Evolutionary conservation across 2,888 invertebrate species (phyloP).

Genomic region (Acheta domesticus): DNA sequence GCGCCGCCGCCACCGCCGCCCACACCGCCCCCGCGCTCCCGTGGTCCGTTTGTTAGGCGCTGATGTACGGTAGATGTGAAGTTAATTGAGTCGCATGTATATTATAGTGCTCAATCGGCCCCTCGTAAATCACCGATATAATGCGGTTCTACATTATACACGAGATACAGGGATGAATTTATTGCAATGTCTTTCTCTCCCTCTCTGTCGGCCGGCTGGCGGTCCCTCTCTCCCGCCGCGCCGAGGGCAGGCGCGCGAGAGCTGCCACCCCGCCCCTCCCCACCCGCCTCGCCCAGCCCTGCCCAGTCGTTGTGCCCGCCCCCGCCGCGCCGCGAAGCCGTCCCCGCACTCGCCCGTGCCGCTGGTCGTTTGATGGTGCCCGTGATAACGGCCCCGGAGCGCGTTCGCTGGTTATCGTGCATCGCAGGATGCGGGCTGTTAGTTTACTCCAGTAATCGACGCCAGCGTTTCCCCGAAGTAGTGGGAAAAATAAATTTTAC

Average conservation of each 20-base stretch:
- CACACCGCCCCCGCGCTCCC: background rate
- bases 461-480: background rate
- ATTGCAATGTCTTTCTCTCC: constrained; percentile 28
- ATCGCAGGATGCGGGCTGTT: constrained; percentile 3
- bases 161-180: constrained; percentile 29
- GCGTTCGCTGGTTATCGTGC: background rate
- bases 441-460: constrained; percentile 9
- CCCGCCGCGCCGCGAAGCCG: background rate
- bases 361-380: background rate
- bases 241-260: background rate
- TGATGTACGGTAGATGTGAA: constrained; percentile 33
- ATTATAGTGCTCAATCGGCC: constrained; percentile 28
- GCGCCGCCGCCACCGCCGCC: background rate
- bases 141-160: constrained; percentile 26
- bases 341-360: constrained; percentile 12
- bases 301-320: constrained; percentile 18
- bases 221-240: constrained; percentile 21
- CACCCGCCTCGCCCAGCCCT: background rate
- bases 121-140: constrained; percentile 32
- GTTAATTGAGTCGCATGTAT: constrained; percentile 35
- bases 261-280: constrained; percentile 3
- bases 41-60: constrained; percentile 27
- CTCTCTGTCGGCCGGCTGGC: constrained; percentile 23
- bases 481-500: background rate
- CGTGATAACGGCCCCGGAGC: background rate